Conservation (phyloP, 2,797 vertebrate genomes). For the Helicolenus hilgendorfi region DNA sequence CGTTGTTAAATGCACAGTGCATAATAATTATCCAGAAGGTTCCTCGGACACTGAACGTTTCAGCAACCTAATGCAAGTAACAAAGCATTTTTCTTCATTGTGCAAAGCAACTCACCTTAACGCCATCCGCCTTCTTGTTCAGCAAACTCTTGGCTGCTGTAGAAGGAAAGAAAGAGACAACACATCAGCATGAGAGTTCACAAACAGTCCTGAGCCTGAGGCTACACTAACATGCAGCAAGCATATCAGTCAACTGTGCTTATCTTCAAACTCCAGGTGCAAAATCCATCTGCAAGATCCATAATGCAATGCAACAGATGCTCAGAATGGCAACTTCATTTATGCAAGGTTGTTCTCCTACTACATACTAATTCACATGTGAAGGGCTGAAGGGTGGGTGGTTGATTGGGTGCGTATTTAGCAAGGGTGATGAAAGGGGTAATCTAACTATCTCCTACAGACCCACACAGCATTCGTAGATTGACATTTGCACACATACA, state of each 20-base stretch:
- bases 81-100: conserved; percentile 21
- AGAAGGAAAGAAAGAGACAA: conserved; percentile 70
- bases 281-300: conserved; percentile 54
- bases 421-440: conserved; percentile 33
- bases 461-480: conserved; percentile 35
- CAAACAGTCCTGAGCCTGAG: conserved; percentile 16
- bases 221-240: conserved; percentile 83
- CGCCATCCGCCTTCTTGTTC: conserved; percentile 96
- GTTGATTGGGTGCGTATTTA: conserved; percentile 30
- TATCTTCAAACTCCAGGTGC: conserved; percentile 72
- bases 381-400: conserved; percentile 11
- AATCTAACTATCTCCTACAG: conserved; percentile 14
- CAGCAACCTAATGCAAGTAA: conserved; percentile 65
- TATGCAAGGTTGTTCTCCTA: conserved; percentile 35
- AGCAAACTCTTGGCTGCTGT: conserved; percentile 99
- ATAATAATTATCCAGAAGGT: conserved; percentile 54
- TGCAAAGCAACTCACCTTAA: conserved; percentile 93
- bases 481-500: conserved; percentile 41
- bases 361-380: conserved; percentile 31
- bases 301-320: conserved; percentile 70
- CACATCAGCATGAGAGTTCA: conserved; percentile 52
- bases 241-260: conserved; percentile 65
- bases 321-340: conserved; percentile 30
- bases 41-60: conserved; percentile 54
- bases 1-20: conserved; percentile 62